Evolutionary conservation across 92 coral and sea anemone species (phyloP).

Genomic region (Zoanthus sansibaricus): DNA sequence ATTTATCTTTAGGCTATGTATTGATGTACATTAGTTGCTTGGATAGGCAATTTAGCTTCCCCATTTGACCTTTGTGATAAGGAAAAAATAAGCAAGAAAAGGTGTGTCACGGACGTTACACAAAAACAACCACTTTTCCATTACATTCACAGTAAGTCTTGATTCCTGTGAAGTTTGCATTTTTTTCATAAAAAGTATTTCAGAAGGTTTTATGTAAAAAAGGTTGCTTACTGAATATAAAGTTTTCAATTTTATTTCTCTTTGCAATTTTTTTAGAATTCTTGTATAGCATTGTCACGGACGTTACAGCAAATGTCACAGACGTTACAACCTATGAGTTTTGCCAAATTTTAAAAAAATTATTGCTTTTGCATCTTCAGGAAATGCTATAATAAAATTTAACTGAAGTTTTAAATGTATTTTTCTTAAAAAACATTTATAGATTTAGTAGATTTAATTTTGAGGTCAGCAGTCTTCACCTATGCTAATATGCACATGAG

Average conservation of each 20-base stretch:
- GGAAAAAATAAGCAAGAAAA: neutral
- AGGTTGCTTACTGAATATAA: slow-evolving; percentile 25
- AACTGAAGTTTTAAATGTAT: neutral
- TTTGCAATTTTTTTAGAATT: neutral
- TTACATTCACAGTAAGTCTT: neutral
- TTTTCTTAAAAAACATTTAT: neutral
- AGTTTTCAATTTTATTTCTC: neutral
- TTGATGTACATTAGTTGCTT: slow-evolving; percentile 22
- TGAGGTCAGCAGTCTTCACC: slow-evolving; percentile 25
- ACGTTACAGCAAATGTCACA: slow-evolving; percentile 45
- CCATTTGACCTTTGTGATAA: neutral
- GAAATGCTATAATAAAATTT: neutral
- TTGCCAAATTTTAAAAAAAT: neutral
- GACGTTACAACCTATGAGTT: slow-evolving; percentile 46
- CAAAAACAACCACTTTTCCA: too few relatives aligned
- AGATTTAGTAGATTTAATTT: neutral
- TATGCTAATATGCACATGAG: slow-evolving; percentile 13
- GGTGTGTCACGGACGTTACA: slow-evolving; percentile 1
- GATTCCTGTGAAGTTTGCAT: neutral
- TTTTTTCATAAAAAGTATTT: slow-evolving; percentile 29
- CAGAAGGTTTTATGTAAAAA: slow-evolving; percentile 24
- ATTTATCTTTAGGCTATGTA: slow-evolving; percentile 21
- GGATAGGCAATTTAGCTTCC: slow-evolving; percentile 29
- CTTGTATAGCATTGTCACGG: slow-evolving; percentile 41
- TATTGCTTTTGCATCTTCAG: slow-evolving; percentile 26